phyloP scores from a whole-genome alignment of 2,113 vertebrate genomes.

The Psilopsiagon aurifrons region DNA sequence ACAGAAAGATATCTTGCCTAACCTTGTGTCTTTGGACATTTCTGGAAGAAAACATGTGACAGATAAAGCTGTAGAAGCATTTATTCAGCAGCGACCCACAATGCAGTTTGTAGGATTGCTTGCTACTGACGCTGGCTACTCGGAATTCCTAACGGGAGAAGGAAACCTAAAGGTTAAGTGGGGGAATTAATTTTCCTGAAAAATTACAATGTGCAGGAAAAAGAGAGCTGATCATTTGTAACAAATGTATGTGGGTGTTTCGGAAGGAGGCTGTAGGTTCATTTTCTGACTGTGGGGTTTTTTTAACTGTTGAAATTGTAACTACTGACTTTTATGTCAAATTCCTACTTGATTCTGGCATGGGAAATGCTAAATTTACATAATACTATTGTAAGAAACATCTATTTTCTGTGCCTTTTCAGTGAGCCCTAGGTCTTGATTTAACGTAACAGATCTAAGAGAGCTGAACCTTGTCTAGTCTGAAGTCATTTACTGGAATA shows the following conservation, averaged over 20 bases:
- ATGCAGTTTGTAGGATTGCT: slow-evolving; percentile 97
- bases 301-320: not conserved
- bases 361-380: not conserved
- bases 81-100: slow-evolving; percentile 89
- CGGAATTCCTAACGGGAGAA: slow-evolving; percentile 92
- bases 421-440: not conserved
- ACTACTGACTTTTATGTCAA: not conserved
- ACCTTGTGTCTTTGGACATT: slow-evolving; percentile 91
- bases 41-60: slow-evolving; percentile 96
- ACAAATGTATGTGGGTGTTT: not conserved
- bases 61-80: slow-evolving; percentile 88
- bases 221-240: not conserved
- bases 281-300: not conserved
- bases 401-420: not conserved
- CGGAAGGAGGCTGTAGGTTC: not conserved
- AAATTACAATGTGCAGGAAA: not conserved
- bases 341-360: not conserved
- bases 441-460: not conserved
- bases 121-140: slow-evolving; percentile 95
- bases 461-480: not conserved
- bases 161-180: slow-evolving; percentile 90
- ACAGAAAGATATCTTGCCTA: slow-evolving; percentile 88
- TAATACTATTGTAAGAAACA: not conserved
- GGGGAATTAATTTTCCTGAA: not conserved
- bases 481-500: not conserved